A percentile compares a stretch with the other conserved stretches of the same genome.
phyloP scores from a whole-genome alignment of 2,797 vertebrate genomes.

The Bradypus variegatus region DNA sequence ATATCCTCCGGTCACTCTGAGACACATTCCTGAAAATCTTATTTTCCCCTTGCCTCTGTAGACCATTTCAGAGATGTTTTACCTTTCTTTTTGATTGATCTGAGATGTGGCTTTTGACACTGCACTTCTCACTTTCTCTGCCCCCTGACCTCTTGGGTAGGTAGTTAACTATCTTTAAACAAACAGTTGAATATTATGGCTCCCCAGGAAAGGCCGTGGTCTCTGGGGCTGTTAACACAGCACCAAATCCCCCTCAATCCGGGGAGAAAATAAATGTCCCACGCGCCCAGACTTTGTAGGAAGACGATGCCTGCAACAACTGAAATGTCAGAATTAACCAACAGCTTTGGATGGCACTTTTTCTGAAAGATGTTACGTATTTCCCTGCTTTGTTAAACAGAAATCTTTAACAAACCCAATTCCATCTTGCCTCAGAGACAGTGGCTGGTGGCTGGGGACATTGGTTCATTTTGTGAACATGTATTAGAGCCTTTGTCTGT shows the following conservation, averaged over 20 bases:
- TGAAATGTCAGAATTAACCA: neutral
- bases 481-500: neutral
- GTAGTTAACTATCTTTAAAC: conserved; percentile 62
- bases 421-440: neutral
- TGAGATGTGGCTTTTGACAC: conserved; percentile 55
- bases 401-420: neutral
- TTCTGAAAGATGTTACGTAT: neutral
- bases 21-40: conserved; percentile 9
- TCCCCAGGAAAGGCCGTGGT: neutral
- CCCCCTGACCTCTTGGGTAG: conserved; percentile 42
- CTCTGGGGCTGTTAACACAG: neutral
- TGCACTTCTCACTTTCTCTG: conserved; percentile 53
- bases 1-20: neutral
- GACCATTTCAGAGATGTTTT: conserved; percentile 35
- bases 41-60: neutral
- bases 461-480: neutral
- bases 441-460: neutral
- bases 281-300: neutral
- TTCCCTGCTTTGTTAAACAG: neutral
- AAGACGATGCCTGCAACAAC: neutral
- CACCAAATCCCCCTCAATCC: neutral
- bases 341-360: neutral
- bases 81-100: conserved; percentile 50
- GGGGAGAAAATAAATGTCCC: neutral
- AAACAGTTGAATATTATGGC: conserved; percentile 42